Base-by-base conservation (phyloP, 2,888 invertebrate genomes). In the Apomyelois bistriatella region DNA sequence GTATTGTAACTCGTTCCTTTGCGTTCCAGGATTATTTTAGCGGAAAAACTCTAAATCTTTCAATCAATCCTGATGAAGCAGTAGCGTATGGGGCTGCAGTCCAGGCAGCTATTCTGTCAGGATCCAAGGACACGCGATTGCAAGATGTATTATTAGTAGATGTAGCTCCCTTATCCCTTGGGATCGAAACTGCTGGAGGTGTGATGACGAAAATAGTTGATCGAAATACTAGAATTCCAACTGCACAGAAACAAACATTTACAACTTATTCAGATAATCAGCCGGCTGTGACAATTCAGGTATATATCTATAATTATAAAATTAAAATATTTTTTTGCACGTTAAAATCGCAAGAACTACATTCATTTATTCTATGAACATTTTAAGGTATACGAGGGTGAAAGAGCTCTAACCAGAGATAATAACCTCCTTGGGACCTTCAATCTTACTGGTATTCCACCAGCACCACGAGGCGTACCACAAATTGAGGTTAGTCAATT, bases 41-140 rank as follows among this genome's bases (percentile, higher is more conserved):
- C 54, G 96, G 96, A 1, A 96, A 97, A 81, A 93, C 95, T 55
- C 84, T 98, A 37, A 98, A 98, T 84, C 92, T 97, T 50, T 96
- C 96, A 8, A 98, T 98, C 66, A 98, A 98, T 81, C 98, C 97
- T 0, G 97, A 97, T 70, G 97, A 97, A 81, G 96, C 98, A 6
- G 96, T 98, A 1, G 98, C 98, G 0, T 98, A 97, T 72, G 97
- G 97, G 3, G 97, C 98, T 2, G 97, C 98, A 15, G 97, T 98
- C 0, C 98, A 98, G 82, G 98, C 97, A 1, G 98, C 98, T 41
- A 97, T 98, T 62, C 89, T 98, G 13, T 93, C 94, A 13, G 97
- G 97, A 28, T 83, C 80, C 13, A 79, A 81, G 62, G 96, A 91
- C 66, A 82, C 86, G 35, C 93, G 92, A 69, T 95, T 97, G 54